Conservation (phyloP, 2,113 vertebrate species). For the Potamarius usumacintae region DNA sequence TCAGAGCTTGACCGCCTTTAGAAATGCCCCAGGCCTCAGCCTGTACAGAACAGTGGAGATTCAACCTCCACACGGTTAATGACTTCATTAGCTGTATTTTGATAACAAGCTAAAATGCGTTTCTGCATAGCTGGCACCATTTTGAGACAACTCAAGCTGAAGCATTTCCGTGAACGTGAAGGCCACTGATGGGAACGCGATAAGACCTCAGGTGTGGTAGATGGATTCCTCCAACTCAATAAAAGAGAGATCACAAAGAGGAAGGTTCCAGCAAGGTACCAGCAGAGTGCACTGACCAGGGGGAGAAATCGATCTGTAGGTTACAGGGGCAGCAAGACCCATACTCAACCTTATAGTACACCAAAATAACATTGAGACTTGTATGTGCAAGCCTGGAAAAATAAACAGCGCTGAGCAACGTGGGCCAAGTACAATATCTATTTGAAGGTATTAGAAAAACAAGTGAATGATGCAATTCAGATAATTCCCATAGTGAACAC, state of each 20-base stretch:
- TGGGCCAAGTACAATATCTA: conserved; percentile 38
- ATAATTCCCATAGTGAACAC: background rate
- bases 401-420: conserved; percentile 24
- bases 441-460: background rate
- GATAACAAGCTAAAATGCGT: background rate
- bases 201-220: background rate
- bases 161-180: background rate
- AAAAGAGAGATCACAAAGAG: background rate
- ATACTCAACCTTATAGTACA: background rate
- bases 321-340: background rate
- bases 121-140: background rate
- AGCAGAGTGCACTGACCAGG: background rate
- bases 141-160: background rate
- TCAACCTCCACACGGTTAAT: background rate
- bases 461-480: background rate
- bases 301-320: background rate
- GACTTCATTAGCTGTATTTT: background rate
- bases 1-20: background rate
- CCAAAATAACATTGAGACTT: background rate
- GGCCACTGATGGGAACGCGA: background rate
- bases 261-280: background rate
- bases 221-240: background rate
- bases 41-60: background rate
- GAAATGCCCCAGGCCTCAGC: background rate
- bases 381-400: conserved; percentile 4